These are phyloP conservation scores for Melanostigma gelatinosum DNA, from an alignment of 2,113 vertebrate species.

Conservation along the genomic window DNA sequence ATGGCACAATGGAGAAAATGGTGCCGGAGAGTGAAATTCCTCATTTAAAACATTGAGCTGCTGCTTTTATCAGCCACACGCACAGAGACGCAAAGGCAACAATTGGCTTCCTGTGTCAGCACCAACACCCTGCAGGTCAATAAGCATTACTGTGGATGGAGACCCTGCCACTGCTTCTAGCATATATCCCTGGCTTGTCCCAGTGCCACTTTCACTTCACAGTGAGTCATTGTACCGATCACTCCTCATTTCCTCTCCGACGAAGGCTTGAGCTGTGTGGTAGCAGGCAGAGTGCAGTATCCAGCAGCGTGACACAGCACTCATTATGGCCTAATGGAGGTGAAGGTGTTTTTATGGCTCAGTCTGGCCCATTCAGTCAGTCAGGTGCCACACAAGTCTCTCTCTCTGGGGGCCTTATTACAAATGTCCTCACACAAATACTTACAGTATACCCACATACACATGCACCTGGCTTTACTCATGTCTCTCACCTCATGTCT, in stretches of 20 bases:
- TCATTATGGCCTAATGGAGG: constrained; percentile 75
- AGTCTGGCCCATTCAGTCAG: constrained; percentile 56
- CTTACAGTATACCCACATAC: constrained; percentile 25
- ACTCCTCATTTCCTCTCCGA: constrained; percentile 68
- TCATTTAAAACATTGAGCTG: constrained; percentile 43
- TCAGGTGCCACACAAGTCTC: constrained; percentile 59
- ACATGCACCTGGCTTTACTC: constrained; percentile 37
- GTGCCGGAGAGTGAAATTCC: constrained; percentile 47
- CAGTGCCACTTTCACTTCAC: constrained; percentile 69
- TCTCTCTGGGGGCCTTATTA: constrained; percentile 64
- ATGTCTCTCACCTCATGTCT: constrained; percentile 47
- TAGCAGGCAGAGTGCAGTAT: constrained; percentile 45
- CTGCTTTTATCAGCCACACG: constrained; percentile 51
- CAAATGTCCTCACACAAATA: constrained; percentile 39
- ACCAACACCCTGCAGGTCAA: constrained; percentile 61
- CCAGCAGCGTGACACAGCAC: constrained; percentile 62
- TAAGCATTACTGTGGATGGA: constrained; percentile 42
- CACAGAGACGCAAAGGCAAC: constrained; percentile 3
- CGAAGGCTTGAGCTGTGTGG: constrained; percentile 56
- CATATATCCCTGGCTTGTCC: constrained; percentile 59
- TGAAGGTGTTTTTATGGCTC: constrained; percentile 74
- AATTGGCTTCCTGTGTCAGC: constrained; percentile 58
- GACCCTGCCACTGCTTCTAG: constrained; percentile 46
- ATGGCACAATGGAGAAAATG: constrained; percentile 19
- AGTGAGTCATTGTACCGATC: constrained; percentile 80